phyloP scores from a whole-genome alignment of 2,888 invertebrate species.

The Cynaeus angustus region DNA sequence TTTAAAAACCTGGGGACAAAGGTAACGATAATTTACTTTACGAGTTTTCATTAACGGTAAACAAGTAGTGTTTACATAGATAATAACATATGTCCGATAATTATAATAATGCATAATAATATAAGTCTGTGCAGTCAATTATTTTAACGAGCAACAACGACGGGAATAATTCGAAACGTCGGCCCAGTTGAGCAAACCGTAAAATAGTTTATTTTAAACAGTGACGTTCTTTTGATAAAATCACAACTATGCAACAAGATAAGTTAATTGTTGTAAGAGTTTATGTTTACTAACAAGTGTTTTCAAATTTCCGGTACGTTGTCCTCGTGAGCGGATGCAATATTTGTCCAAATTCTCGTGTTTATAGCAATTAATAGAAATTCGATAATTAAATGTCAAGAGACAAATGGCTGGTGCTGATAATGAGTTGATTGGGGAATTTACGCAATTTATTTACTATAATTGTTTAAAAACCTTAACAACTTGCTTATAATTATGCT shows the following conservation, averaged over 20 bases:
- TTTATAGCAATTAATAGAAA: not conserved
- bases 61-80: conserved; percentile 10
- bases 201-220: not conserved
- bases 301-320: conserved; percentile 10
- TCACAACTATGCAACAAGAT: conserved; percentile 1
- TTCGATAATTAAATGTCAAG: too few species aligned
- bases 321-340: not conserved
- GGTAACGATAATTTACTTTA: conserved; percentile 1
- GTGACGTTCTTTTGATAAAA: not conserved
- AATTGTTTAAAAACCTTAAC: too few species aligned
- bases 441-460: too few species aligned
- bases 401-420: too few species aligned
- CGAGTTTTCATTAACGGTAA: conserved; percentile 16
- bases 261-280: not conserved
- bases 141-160: conserved; percentile 1
- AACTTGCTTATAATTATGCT: too few species aligned
- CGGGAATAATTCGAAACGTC: not conserved
- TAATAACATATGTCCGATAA: conserved; percentile 10
- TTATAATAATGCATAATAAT: conserved; percentile 4
- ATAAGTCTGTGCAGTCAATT: not conserved
- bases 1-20: conserved; percentile 20
- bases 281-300: conserved; percentile 9
- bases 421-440: too few species aligned
- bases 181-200: not conserved
- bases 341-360: conserved; percentile 6